Percentiles rank a stretch among this genome's conserved stretches.
Conservation (phyloP, 2,888 invertebrate species). For the Lycaena phlaeas region DNA sequence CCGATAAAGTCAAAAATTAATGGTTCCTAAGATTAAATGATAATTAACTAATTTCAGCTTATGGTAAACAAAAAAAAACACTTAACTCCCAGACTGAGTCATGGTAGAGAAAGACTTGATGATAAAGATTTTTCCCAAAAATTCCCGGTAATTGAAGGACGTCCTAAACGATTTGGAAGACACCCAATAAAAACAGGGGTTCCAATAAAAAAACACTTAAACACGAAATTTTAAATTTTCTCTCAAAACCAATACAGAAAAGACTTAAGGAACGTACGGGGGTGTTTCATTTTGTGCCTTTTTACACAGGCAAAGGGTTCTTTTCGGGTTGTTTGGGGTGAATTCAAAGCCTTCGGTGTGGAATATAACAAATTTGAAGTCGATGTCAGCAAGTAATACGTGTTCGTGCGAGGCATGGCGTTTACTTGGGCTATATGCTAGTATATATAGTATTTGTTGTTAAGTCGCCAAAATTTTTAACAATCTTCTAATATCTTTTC, state of each 20-base stretch:
- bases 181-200: conserved; percentile 53
- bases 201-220: conserved; percentile 71
- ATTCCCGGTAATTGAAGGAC: conserved; percentile 1
- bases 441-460: no score
- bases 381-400: conserved; percentile 69
- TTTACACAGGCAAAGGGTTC: conserved; percentile 12
- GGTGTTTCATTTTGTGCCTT: conserved; percentile 18
- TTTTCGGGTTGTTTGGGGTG: conserved; percentile 18
- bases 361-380: conserved; percentile 63
- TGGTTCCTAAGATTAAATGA: no score
- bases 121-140: not conserved
- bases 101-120: not conserved
- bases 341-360: conserved; percentile 28
- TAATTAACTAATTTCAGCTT: no score
- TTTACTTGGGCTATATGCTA: no score
- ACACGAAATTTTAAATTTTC: conserved; percentile 68
- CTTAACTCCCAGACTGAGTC: not conserved
- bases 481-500: no score
- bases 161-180: conserved; percentile 33
- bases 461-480: no score
- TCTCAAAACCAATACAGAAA: no score
- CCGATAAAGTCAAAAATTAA: no score
- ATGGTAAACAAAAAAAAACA: no score
- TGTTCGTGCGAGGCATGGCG: conserved; percentile 62
- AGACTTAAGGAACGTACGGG: conserved; percentile 18